Evolutionary conservation across 2,888 invertebrate species (phyloP).

Genomic region (Aelia acuminata): DNA sequence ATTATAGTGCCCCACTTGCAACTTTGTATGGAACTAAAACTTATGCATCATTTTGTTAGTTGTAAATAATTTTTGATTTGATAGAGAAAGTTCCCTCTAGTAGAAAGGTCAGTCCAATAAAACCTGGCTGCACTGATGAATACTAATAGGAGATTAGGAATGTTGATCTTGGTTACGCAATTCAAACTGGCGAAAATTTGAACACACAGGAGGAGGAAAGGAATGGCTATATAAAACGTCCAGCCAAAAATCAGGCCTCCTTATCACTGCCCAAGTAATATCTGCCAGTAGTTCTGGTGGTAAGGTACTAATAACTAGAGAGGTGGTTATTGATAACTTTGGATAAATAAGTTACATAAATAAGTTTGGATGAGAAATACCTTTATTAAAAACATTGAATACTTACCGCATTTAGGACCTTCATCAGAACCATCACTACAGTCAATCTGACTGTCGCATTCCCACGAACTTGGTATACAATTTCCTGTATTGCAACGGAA

Average conservation of each 20-base stretch:
- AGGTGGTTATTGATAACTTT: too few species aligned
- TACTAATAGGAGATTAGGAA: too few species aligned
- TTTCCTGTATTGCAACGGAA: constrained; percentile 69
- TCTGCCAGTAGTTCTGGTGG: too few species aligned
- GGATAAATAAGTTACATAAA: too few species aligned
- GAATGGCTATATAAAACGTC: neutral
- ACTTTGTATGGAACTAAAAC: neutral
- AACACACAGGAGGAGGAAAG: neutral
- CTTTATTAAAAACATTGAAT: neutral
- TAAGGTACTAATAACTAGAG: too few species aligned
- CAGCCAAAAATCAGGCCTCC: neutral
- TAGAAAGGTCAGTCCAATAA: neutral
- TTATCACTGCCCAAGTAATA: too few species aligned
- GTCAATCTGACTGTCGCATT: constrained; percentile 70
- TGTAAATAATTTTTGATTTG: neutral
- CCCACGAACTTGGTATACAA: constrained; percentile 70
- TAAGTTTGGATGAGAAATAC: too few species aligned
- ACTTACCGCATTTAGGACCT: constrained; percentile 68
- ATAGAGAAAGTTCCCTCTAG: neutral
- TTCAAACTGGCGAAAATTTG: neutral
- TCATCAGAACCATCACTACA: constrained; percentile 69
- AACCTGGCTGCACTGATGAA: neutral
- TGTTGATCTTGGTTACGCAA: too few species aligned
- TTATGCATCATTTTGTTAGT: neutral
- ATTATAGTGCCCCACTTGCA: neutral